Base-by-base conservation (phyloP, 2,113 vertebrate genomes). In the Dasyornis broadbenti region DNA sequence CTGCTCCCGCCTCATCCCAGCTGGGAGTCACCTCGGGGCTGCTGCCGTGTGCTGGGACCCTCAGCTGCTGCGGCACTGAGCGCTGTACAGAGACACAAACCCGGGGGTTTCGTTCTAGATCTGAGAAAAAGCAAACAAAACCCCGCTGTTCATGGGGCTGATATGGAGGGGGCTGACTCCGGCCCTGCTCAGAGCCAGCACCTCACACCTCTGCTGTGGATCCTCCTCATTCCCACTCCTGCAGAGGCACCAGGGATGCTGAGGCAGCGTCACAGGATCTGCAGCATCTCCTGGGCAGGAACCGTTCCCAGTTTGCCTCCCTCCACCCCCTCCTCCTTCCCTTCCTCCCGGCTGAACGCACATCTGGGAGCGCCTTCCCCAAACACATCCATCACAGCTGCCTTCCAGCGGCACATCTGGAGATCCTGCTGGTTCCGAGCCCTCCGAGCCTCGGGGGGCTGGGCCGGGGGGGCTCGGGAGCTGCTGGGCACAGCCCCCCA, bases 291-390 rank as follows among this genome's bases (percentile, higher is more conserved):
- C 19, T 10, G n/a, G 54, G 35, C 37, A 70, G 87, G 59, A 85
- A 57, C 31, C 27, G 28, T 78, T 19, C 82, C 24, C 47, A 5
- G 3, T 66, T 66, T 71, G 19, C 78, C 26, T 47, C 30, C 33
- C 31, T 10, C 7, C 14, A 13, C 6, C 47, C 8, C 35, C 82
- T 18, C 49, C 70, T 61, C 35, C 59, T 33, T 37, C 75, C 61
- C 75, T 28, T 0, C 30, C 82, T 82, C 56, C 53, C 1, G 28
- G 56, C 63, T 52, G 86, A 89, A 49, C 0, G 17, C 63, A 37
- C 80, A 78, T 61, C 71, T 96, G 92, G 78, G 56, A 86, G 28
- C 40, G 21, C 39, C 87, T 45, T 69, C 59, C 47, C 45, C 61
- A 21, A 15, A 47, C 33, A 3, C 69, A 78, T 56, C 91, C 42